These are phyloP conservation scores for Tiliacea aurago DNA, from an alignment of 2,888 invertebrate species.

Conservation along the genomic window DNA sequence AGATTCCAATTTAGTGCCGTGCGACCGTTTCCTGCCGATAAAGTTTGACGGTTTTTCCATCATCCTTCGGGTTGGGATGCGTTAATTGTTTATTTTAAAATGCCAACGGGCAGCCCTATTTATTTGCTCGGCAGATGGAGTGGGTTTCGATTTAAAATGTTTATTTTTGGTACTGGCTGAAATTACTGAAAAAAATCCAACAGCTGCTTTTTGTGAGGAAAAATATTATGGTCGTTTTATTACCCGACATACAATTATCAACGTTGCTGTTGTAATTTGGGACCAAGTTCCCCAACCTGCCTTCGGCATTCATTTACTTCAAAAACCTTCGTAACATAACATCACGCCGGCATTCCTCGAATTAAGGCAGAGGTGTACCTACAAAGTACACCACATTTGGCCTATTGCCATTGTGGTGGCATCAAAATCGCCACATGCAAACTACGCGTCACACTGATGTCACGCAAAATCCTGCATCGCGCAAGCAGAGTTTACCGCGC, in stretches of 20 bases:
- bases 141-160: conserved; percentile 22
- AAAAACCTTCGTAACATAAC: too few relatives aligned
- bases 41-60: conserved; percentile 73
- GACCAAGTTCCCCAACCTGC: background rate
- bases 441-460: too few relatives aligned
- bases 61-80: conserved; percentile 57
- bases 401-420: too few relatives aligned
- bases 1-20: conserved; percentile 80
- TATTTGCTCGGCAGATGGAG: conserved; percentile 32
- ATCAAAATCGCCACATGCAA: too few relatives aligned
- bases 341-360: too few relatives aligned
- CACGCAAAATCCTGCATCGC: too few relatives aligned
- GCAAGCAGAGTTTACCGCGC: too few relatives aligned
- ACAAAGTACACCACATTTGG: too few relatives aligned
- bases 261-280: background rate
- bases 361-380: too few relatives aligned
- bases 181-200: conserved; percentile 23
- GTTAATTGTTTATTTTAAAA: conserved; percentile 67
- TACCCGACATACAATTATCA: background rate
- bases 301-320: background rate
- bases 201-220: background rate
- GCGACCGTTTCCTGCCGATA: conserved; percentile 72
- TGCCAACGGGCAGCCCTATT: conserved; percentile 35
- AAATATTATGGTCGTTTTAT: background rate
- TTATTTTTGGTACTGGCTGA: conserved; percentile 29